These are phyloP conservation scores for Emmelina monodactyla DNA, from an alignment of 2,888 invertebrate species.

Conservation along the genomic window DNA sequence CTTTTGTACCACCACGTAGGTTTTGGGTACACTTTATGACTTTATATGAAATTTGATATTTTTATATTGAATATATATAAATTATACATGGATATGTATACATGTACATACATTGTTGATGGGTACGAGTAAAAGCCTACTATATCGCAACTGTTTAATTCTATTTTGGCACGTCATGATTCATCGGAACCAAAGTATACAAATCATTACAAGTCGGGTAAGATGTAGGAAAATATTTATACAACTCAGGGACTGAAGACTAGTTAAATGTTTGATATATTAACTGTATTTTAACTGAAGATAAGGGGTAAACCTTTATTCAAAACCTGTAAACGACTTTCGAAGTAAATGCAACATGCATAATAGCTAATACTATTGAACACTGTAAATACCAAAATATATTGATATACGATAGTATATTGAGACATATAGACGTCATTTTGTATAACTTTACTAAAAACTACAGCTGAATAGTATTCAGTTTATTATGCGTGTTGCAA, in stretches of 20 bases:
- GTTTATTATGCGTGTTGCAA: no score
- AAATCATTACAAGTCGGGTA: conserved; percentile 63
- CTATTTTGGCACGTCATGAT: conserved; percentile 65
- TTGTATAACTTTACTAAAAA: no score
- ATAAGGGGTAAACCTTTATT: conserved; percentile 56
- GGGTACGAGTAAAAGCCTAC: conserved; percentile 61
- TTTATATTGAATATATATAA: conserved; percentile 67
- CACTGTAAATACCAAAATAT: no score
- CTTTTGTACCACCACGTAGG: conserved; percentile 65
- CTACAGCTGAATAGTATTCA: no score
- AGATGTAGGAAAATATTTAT: conserved; percentile 66
- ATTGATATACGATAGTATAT: no score
- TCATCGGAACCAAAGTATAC: conserved; percentile 67
- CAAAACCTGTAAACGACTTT: conserved; percentile 61
- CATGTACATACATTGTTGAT: conserved; percentile 67
- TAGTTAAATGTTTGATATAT: conserved; percentile 66
- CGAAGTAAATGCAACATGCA: no score
- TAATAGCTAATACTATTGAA: no score
- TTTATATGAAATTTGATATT: conserved; percentile 67
- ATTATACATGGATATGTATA: conserved; percentile 66
- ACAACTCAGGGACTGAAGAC: conserved; percentile 65
- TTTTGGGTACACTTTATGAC: conserved; percentile 68
- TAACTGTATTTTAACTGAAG: conserved; percentile 62
- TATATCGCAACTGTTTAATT: conserved; percentile 66
- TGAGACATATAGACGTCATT: no score